A percentile compares a stretch with the other conserved stretches of the same genome.
Conservation (phyloP, 2,113 vertebrate genomes). For the Myrmecophaga tridactyla region DNA sequence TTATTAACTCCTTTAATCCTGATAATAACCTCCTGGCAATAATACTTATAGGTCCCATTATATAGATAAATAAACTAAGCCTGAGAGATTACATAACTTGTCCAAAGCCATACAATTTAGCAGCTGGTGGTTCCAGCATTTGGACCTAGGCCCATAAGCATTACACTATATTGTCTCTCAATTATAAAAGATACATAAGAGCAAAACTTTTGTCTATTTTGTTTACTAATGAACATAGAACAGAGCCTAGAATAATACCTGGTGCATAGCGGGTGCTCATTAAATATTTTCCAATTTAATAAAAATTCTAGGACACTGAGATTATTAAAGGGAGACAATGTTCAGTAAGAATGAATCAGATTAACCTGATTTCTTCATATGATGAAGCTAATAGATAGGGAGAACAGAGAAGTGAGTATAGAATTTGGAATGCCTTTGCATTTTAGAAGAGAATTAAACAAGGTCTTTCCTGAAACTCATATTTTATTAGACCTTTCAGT, state of each 20-base stretch:
- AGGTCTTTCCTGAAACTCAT: conserved; percentile 13
- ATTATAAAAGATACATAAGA: neutral
- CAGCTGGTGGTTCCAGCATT: neutral
- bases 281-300: neutral
- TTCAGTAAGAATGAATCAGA: neutral
- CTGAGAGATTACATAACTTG: conserved; percentile 33
- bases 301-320: neutral
- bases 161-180: neutral
- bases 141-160: neutral
- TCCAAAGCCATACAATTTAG: neutral
- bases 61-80: conserved; percentile 14
- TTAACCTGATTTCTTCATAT: conserved; percentile 19
- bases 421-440: neutral
- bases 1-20: conserved; percentile 44
- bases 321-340: conserved; percentile 2
- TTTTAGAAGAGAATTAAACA: conserved; percentile 38
- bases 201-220: neutral
- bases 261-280: neutral
- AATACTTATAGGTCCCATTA: conserved; percentile 38
- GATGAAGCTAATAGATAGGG: neutral
- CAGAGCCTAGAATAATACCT: neutral
- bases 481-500: conserved; percentile 34
- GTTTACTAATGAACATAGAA: conserved; percentile 11
- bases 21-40: conserved; percentile 25
- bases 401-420: conserved; percentile 7